Evolutionary conservation across 2,797 vertebrate species (phyloP).

Genomic region (Anas flavirostris): DNA sequence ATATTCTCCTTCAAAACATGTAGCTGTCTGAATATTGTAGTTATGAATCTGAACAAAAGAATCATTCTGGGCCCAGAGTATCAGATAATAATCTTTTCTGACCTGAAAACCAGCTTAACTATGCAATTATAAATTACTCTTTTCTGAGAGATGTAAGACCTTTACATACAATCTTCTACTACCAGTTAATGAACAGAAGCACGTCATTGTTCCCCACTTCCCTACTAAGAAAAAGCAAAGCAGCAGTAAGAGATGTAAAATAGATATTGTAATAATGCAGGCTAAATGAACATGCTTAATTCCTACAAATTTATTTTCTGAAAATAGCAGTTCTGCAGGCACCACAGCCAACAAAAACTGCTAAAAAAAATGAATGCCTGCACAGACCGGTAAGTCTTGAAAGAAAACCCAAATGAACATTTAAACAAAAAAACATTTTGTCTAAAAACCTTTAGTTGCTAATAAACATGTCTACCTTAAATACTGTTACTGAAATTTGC

Average conservation of each 20-base stretch:
- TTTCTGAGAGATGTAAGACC: background rate
- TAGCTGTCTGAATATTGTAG: background rate
- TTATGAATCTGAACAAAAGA: background rate
- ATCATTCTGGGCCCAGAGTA: background rate
- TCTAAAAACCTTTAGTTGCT: background rate
- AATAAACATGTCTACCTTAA: background rate
- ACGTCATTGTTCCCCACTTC: background rate
- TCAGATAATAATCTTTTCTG: background rate
- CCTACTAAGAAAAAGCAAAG: background rate
- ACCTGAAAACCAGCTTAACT: background rate
- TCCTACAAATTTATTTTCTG: background rate
- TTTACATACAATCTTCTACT: background rate
- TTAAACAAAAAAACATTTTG: background rate
- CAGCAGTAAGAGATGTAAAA: background rate
- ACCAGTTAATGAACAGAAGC: background rate
- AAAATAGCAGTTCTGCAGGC: background rate
- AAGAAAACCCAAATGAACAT: background rate
- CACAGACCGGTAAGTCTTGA: background rate
- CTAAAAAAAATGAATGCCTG: background rate
- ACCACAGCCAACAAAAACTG: background rate
- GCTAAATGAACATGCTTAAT: background rate
- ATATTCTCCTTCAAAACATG: background rate
- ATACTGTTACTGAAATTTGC: background rate
- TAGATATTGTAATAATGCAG: background rate
- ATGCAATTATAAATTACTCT: background rate